Conservation (phyloP, 1,140 invertebrate species). For the Heliconius himera region DNA sequence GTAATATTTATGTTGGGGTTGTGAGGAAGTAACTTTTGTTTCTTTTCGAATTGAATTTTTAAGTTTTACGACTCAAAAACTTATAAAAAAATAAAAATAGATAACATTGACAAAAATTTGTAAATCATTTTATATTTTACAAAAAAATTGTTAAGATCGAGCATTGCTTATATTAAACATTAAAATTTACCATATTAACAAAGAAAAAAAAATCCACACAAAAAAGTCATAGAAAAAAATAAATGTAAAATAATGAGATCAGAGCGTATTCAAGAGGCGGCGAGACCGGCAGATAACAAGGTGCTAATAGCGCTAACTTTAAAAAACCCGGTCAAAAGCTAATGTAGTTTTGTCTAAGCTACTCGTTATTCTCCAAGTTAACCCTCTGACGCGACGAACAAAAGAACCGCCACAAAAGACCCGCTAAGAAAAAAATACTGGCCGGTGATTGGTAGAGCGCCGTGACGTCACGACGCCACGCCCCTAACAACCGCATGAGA, state of each 20-base stretch:
- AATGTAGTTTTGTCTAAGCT: slow-evolving; percentile 46
- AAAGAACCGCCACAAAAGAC: slow-evolving; percentile 61
- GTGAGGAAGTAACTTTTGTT: too few relatives aligned
- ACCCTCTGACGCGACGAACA: slow-evolving; percentile 50
- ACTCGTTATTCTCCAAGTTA: slow-evolving; percentile 63
- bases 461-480: slow-evolving; percentile 72
- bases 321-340: slow-evolving; percentile 46
- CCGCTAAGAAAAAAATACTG: slow-evolving; percentile 47
- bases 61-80: too few relatives aligned
- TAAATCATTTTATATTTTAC: too few relatives aligned
- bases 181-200: not conserved
- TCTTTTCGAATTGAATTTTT: too few relatives aligned
- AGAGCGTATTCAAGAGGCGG: slow-evolving; percentile 13
- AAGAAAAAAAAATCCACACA: not conserved
- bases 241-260: not conserved
- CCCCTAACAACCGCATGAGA: slow-evolving; percentile 75
- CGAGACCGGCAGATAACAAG: slow-evolving; percentile 28
- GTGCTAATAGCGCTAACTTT: slow-evolving; percentile 43
- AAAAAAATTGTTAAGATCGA: too few relatives aligned
- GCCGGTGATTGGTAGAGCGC: slow-evolving; percentile 54
- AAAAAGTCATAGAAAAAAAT: not conserved
- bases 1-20: too few relatives aligned
- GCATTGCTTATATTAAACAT: not conserved
- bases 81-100: too few relatives aligned
- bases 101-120: too few relatives aligned